These are phyloP conservation scores for Ashinkailepas kermadecensis DNA, from an alignment of 2,888 invertebrate genomes.

Conservation along the genomic window DNA sequence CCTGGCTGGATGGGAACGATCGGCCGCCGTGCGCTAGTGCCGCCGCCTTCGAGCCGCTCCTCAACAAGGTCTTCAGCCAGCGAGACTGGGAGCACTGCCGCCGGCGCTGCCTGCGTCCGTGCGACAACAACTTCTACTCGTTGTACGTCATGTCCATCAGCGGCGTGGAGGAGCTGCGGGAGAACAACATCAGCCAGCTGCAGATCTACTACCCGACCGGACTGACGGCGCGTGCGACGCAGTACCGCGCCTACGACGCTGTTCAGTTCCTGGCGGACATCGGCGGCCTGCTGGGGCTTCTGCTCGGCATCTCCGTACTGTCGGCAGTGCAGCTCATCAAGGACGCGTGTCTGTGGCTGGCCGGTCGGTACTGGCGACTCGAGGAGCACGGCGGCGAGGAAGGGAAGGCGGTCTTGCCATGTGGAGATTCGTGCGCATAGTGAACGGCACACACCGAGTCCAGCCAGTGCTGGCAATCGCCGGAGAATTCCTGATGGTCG, in stretches of 20 bases:
- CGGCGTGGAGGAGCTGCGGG: background rate
- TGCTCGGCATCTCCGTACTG: background rate
- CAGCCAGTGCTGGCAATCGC: too few species aligned
- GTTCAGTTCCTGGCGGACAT: conserved; percentile 6
- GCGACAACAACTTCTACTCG: conserved; percentile 12
- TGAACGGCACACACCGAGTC: too few species aligned
- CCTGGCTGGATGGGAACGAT: background rate
- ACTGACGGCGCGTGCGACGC: background rate
- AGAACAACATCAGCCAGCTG: background rate
- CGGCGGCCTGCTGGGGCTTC: conserved; percentile 13
- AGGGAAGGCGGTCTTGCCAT: background rate
- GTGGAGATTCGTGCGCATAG: too few species aligned
- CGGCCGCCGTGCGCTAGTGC: background rate
- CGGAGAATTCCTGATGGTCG: too few species aligned
- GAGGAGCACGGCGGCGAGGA: background rate
- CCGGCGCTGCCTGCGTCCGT: background rate
- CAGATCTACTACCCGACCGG: conserved; percentile 11
- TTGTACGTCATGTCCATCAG: conserved; percentile 9
- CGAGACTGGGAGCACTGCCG: background rate
- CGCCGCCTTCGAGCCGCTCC: background rate
- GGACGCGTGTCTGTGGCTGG: background rate
- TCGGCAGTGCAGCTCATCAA: background rate
- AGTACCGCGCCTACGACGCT: conserved; percentile 1
- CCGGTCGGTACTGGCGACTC: background rate
- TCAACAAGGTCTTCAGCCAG: background rate